These are phyloP conservation scores for Papilio glaucus DNA, from an alignment of 1,140 invertebrate species.

Conservation along the genomic window DNA sequence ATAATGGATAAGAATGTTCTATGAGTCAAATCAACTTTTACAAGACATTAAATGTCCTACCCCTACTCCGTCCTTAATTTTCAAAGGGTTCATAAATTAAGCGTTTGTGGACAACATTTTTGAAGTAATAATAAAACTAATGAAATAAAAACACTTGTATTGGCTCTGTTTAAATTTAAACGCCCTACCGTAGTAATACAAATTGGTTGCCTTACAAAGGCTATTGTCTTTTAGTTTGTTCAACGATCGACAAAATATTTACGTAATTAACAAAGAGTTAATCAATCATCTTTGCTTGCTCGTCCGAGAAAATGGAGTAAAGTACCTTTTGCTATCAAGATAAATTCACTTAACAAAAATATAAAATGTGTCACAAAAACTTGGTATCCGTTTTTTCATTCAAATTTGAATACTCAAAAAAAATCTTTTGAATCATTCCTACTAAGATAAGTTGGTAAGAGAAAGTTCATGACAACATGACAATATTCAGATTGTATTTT, in stretches of 20 bases:
- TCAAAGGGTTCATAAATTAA: conserved; percentile 12
- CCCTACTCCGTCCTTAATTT: background rate
- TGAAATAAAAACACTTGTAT: conserved; percentile 65
- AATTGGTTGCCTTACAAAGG: conserved; percentile 50
- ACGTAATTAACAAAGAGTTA: conserved; percentile 60
- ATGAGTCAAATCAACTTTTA: too few species aligned
- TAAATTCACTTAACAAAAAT: too few species aligned
- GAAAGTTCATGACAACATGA: too few species aligned
- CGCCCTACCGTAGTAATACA: conserved; percentile 48
- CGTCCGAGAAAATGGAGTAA: conserved; percentile 42
- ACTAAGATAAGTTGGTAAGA: too few species aligned
- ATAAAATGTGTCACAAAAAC: too few species aligned
- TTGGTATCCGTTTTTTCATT: too few species aligned
- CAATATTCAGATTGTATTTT: too few species aligned
- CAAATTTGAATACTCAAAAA: too few species aligned
- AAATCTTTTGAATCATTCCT: too few species aligned
- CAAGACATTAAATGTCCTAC: too few species aligned
- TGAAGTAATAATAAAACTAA: conserved; percentile 44
- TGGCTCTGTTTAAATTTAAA: conserved; percentile 47
- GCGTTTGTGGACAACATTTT: conserved; percentile 18
- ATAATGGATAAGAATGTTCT: too few species aligned
- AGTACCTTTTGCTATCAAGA: conserved; percentile 39
- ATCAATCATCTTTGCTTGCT: conserved; percentile 72
- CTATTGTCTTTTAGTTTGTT: conserved; percentile 49
- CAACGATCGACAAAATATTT: conserved; percentile 63